Evolutionary conservation across 2,888 invertebrate genomes (phyloP).

Genomic region (Eretmocerus hayati): DNA sequence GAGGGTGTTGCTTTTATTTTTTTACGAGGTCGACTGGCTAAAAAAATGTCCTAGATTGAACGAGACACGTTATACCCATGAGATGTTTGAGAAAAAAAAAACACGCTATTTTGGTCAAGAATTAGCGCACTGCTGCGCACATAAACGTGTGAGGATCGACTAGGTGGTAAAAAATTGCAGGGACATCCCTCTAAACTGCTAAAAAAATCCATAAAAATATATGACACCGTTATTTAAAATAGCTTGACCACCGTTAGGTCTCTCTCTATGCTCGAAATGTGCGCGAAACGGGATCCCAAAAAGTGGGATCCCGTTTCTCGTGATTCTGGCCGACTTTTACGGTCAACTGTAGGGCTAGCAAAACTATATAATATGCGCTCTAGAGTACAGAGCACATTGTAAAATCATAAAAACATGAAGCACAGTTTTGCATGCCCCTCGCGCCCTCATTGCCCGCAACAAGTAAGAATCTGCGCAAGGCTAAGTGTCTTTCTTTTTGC

Average conservation of each 20-base stretch:
- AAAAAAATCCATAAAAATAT: slow-evolving; percentile 40
- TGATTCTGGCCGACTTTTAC: slow-evolving; percentile 27
- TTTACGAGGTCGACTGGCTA: slow-evolving; percentile 25
- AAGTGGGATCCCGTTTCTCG: slow-evolving; percentile 37
- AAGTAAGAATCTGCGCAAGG: slow-evolving; percentile 1
- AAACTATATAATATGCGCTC: background rate
- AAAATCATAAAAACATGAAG: slow-evolving; percentile 34
- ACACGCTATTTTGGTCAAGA: slow-evolving; percentile 41
- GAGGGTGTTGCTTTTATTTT: slow-evolving; percentile 30
- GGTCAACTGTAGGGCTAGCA: background rate
- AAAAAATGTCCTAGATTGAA: slow-evolving; percentile 34
- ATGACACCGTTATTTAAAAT: slow-evolving; percentile 43
- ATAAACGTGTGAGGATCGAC: slow-evolving; percentile 29
- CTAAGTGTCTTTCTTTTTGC: background rate
- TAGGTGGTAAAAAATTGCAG: slow-evolving; percentile 17
- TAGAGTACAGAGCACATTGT: slow-evolving; percentile 18
- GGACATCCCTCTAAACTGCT: too few species aligned
- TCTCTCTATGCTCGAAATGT: slow-evolving; percentile 26
- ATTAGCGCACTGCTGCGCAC: slow-evolving; percentile 31
- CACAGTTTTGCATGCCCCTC: background rate
- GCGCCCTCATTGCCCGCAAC: background rate
- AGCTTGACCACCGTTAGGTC: slow-evolving; percentile 35
- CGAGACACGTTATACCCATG: slow-evolving; percentile 12
- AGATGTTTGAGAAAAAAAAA: slow-evolving; percentile 27
- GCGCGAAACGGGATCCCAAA: slow-evolving; percentile 37